Conservation (phyloP, 2,888 invertebrate species). For the Plebejus anna region DNA sequence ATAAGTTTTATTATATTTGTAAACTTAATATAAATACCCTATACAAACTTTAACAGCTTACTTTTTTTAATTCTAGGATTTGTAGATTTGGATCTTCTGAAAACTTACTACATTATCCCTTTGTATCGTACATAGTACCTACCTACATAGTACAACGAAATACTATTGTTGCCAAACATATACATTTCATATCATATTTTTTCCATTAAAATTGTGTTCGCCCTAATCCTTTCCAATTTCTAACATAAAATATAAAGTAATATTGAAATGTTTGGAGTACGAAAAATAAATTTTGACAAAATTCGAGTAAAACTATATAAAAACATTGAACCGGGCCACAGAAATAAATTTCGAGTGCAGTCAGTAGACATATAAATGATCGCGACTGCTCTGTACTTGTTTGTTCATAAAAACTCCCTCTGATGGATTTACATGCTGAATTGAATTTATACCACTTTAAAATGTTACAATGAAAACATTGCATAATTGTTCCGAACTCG, state of each 20-base stretch:
- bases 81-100: neutral
- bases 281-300: constrained; percentile 19
- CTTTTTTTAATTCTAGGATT: neutral
- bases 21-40: no score
- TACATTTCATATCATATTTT: neutral
- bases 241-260: constrained; percentile 12
- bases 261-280: neutral
- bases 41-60: no score
- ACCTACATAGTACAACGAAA: neutral
- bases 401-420: constrained; percentile 35
- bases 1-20: no score
- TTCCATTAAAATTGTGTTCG: neutral
- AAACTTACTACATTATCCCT: no score
- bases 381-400: constrained; percentile 33
- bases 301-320: constrained; percentile 32
- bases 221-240: neutral
- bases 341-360: constrained; percentile 34
- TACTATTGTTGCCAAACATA: neutral
- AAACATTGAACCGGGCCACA: constrained; percentile 34
- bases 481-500: constrained; percentile 31
- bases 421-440: constrained; percentile 39
- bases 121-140: no score
- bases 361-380: constrained; percentile 32
- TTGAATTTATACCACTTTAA: constrained; percentile 37
- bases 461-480: constrained; percentile 33